Evolutionary conservation across 2,797 vertebrate genomes (phyloP), one percentile per base, ranked within the genome.

Genomic region (Ataeniobius toweri): DNA sequence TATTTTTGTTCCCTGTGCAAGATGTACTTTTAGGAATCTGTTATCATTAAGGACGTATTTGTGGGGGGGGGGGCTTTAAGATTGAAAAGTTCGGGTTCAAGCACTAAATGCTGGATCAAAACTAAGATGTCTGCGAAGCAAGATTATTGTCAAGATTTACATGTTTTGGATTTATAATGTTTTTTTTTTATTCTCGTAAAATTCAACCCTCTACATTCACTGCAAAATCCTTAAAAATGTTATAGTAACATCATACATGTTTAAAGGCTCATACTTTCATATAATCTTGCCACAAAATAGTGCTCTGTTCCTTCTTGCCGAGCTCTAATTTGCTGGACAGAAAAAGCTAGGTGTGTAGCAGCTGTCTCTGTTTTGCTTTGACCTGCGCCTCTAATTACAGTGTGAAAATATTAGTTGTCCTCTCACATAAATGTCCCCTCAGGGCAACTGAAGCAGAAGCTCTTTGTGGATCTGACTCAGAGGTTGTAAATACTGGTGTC

Each of bases 311-410:
- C 2, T 48, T 24, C 68, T 74, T 24, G 73, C 74, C 80, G 79
- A 81, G 77, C 46, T 9, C 26, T 79, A 82, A 88, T 85, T 79
- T 83, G 44, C 59, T 0, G 8, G 41, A 50, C 22, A 72, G 80
- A 74, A 53, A 76, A 78, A 77, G 58, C 28, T 20, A 65, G 50
- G 69, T 48, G 36, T 80, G 76, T 28, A 71, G 74, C 81, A 74
- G 86, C 75, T 83, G 88, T 56, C 75, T 86, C 68, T 89, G 74
- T 77, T 80, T 91, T 89, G 84, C 75, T 88, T 83, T 94, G 91
- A 94, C 91, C 92, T 90, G 84, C 90, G 85, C 77, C 83, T 88
- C 85, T 92, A 94, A 92, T 94, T 93, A 91, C 88, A 86, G 88
- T 91, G 91, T 71, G 86, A 89, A 92, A 90, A 93, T 92, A 93